Base-by-base conservation (phyloP, 2,888 invertebrate genomes). In the Abrostola triplasia region DNA sequence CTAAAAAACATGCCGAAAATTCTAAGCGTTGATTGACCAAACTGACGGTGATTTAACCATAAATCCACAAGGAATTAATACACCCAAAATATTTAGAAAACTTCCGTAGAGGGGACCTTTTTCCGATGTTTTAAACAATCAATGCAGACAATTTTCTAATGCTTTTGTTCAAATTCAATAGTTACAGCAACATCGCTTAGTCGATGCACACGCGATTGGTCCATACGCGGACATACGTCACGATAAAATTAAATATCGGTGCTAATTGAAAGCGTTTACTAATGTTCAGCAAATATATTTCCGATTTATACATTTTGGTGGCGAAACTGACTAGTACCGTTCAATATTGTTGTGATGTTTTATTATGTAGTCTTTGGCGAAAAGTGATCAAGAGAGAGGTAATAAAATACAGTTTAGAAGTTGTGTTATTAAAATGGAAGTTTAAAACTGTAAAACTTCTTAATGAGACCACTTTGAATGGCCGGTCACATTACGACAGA, bases 211-310 rank as follows among this genome's bases (percentile, higher is more conserved):
- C 55, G 50, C 55, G 62, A 68, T 67, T 67, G 61, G 57, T 57
- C 56, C 60, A 55, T 53, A 56, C 35, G 59, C 49, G 66, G 58
- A 69, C 76, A 58, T 57, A 53, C 64, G 51, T 58, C 62, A 62
- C 65, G 57, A 72, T 60, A 69, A 77, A 70, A 67, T 64, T 59
- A 71, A 59, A 69, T 57, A 68, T 76, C 59, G 57, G 67, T 71
- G 67, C 38, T 53, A 41, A 51, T 38, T 10, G 59, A 59, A 41
- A 56, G 60, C 52, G 58, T 73, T 63, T 70, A 67, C 79, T 63
- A 60, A 42, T 42, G 13, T 42, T 58, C 0, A 48, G 51, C 60
- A 50, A 67, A 57, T 63, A 60, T 58, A 72, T 59, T 71, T 49
- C 53, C 12, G 24, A 35, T 42, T 10, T 36, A 36, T 49, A 35